A percentile compares a stretch with the other conserved stretches of the same genome.
Evolutionary conservation across 2,113 vertebrate genomes (phyloP).

Genomic region (Trochalopteron elliotii): DNA sequence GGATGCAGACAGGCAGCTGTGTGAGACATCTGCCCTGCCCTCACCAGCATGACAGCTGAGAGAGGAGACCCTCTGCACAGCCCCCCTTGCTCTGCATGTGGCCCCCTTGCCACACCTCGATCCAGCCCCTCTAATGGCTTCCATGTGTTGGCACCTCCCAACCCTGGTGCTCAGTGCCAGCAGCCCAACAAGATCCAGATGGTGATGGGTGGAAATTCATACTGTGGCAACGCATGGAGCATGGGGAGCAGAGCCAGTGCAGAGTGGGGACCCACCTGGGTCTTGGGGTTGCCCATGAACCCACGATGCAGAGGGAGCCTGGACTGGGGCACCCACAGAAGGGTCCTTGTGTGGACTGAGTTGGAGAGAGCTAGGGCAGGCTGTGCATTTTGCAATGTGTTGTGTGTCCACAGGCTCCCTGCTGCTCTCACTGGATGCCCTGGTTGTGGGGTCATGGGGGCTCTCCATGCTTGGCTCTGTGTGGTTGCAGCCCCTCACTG

Average conservation of each 20-base stretch:
- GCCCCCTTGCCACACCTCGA: neutral
- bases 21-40: neutral
- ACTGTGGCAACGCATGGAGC: rapidly evolving
- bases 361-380: neutral
- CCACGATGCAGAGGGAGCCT: neutral
- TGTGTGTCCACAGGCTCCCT: neutral
- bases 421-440: neutral
- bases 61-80: neutral
- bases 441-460: rapidly evolving
- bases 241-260: neutral
- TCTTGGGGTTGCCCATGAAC: neutral
- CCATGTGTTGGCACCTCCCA: slow-evolving; percentile 32
- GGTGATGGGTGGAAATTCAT: slow-evolving; percentile 29
- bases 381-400: neutral
- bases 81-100: neutral
- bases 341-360: neutral
- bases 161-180: neutral
- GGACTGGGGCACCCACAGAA: neutral
- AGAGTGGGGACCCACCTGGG: neutral
- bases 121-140: neutral
- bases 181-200: slow-evolving; percentile 4
- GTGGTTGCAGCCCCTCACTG: neutral
- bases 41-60: neutral
- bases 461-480: neutral
- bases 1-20: neutral